Percentiles rank a stretch among this genome's conserved stretches.
phyloP scores from a whole-genome alignment of 1,140 invertebrate species.

The Drosophila sp. region DNA sequence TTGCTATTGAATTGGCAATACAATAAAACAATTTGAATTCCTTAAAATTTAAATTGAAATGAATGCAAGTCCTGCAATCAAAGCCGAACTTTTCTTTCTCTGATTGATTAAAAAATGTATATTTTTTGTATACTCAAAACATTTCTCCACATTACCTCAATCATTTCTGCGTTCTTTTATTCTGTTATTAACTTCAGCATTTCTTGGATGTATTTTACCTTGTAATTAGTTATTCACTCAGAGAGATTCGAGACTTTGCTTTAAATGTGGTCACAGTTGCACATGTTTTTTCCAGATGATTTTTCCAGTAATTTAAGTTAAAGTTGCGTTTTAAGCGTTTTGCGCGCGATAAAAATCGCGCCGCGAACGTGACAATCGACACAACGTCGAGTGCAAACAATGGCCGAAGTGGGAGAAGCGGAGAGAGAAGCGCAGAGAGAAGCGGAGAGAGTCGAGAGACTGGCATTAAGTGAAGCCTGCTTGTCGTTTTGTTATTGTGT shows the following conservation, averaged over 20 bases:
- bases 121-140: too few relatives aligned
- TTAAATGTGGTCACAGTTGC: neutral
- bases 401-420: constrained; percentile 16
- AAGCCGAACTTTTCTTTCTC: too few relatives aligned
- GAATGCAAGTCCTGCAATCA: too few relatives aligned
- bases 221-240: neutral
- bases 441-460: neutral
- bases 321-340: constrained; percentile 53
- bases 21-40: constrained; percentile 1
- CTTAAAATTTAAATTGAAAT: too few relatives aligned
- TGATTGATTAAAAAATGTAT: too few relatives aligned
- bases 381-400: constrained; percentile 60
- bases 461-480: constrained; percentile 16
- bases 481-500: constrained; percentile 8
- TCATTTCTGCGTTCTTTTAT: too few relatives aligned
- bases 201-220: too few relatives aligned
- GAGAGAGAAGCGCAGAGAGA: neutral
- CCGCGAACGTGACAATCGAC: constrained; percentile 72
- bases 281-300: neutral
- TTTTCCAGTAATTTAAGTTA: constrained; percentile 57
- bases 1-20: neutral
- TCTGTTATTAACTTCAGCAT: neutral
- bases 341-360: constrained; percentile 71
- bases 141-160: too few relatives aligned
- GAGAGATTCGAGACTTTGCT: neutral